A percentile compares a stretch with the other conserved stretches of the same genome.
Evolutionary conservation across 2,113 vertebrate species (phyloP).

Genomic region (Seriola quinqueradiata): DNA sequence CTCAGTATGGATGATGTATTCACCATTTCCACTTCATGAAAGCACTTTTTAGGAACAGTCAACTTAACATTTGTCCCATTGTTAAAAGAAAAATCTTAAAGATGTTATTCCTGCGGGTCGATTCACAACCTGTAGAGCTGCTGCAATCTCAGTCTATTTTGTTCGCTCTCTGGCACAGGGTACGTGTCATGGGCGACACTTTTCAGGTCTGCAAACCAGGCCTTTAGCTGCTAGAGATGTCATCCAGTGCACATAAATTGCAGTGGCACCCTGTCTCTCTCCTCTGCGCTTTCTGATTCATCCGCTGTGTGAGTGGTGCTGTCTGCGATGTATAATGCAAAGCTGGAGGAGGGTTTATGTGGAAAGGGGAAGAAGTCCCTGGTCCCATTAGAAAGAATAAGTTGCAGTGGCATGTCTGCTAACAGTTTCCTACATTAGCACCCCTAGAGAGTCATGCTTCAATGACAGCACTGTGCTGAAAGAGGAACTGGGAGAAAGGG

Average conservation of each 20-base stretch:
- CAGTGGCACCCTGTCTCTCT: constrained; percentile 1
- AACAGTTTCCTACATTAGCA: constrained; percentile 69
- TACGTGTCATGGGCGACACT: not conserved
- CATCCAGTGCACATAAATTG: constrained; percentile 20
- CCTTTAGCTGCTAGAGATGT: constrained; percentile 31
- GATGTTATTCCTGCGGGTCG: not conserved
- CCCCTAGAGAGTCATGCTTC: constrained; percentile 59
- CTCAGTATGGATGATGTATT: not conserved
- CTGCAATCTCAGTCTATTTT: not conserved
- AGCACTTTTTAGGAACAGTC: not conserved
- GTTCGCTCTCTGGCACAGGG: not conserved
- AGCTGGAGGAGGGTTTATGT: constrained; percentile 58
- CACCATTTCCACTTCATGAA: not conserved
- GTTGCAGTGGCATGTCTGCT: constrained; percentile 68
- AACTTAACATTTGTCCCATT: not conserved
- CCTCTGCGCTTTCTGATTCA: constrained; percentile 37
- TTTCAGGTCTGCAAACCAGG: constrained; percentile 23
- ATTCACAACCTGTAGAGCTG: not conserved
- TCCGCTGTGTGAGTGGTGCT: constrained; percentile 41
- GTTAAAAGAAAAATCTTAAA: not conserved
- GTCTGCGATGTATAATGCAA: constrained; percentile 72
- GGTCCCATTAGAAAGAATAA: constrained; percentile 67
- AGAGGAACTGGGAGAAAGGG: constrained; percentile 44
- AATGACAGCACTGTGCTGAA: constrained; percentile 65
- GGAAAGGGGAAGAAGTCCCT: constrained; percentile 50